phyloP scores from a whole-genome alignment of 2,113 vertebrate genomes.

The Stegostoma tigrinum region DNA sequence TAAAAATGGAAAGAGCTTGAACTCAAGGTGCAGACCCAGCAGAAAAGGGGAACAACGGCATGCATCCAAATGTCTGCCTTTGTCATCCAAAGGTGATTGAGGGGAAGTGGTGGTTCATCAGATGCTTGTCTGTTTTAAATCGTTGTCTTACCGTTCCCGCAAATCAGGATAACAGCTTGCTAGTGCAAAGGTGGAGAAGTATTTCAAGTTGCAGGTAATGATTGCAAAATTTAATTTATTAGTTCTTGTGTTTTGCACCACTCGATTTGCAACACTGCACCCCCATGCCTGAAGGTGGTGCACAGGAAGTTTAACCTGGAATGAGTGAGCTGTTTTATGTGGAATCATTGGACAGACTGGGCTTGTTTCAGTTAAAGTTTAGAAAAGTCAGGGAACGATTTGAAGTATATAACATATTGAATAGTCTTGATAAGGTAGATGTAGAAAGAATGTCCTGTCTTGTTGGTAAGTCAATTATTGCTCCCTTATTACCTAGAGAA shows the following conservation, averaged over 20 bases:
- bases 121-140: neutral
- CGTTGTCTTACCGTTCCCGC: neutral
- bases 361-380: too few species aligned
- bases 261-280: too few species aligned
- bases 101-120: neutral
- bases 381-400: too few species aligned
- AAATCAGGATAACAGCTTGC: neutral
- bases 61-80: neutral
- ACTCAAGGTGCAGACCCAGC: neutral
- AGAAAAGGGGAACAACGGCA: neutral
- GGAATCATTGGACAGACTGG: too few species aligned
- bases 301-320: too few species aligned
- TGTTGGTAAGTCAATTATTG: too few species aligned
- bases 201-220: neutral
- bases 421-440: too few species aligned
- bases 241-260: neutral
- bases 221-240: neutral
- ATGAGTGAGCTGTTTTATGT: too few species aligned
- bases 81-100: neutral
- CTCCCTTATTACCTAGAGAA: too few species aligned
- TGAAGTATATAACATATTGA: too few species aligned
- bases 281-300: too few species aligned
- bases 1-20: neutral
- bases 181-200: neutral
- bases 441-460: too few species aligned